Base-by-base conservation (phyloP, 2,888 invertebrate species). In the Ichneumoninae sp. region DNA sequence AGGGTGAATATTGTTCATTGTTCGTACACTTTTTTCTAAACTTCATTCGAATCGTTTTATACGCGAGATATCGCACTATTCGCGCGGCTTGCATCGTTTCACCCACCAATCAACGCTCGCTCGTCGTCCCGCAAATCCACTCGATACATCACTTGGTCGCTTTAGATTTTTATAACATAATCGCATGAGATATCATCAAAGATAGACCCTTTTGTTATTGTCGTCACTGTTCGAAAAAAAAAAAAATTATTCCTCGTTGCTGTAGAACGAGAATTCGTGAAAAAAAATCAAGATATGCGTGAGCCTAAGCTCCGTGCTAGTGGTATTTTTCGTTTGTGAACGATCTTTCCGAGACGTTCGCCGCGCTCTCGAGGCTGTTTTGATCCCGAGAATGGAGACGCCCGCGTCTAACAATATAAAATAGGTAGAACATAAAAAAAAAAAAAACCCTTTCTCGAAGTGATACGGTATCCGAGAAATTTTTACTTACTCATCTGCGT, bases 121-220 rank as follows among this genome's bases (percentile, higher is more conserved):
- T 63, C 57, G 57, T 63, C 30, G 47, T 33, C 40, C 13, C 44
- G 3, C 0, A 47, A 50, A 50, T n/a, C n/a, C 26, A 36, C 40
- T 66, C 22, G 13, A 65, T 30, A 16, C 52, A 36, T 68, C 50
- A 33, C 16, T 33, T 36, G 52, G 10, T 71, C 57, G 63, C 40
- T 71, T 44, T 75, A 71, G 68, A 69, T 40, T 83, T 70, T 73
- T 22, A 71, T 36, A 66, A 77, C 44, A 70, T 63, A 65, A 33
- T 22, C 63, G 36, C 57, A 26, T 77, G 60, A 26, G 57, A 63
- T 75, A 33, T 63, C 73, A 69, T 83, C 71, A 65, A 74, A 88
- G 89, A 89, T 89, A 87, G 91, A 90, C 91, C 91, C 90, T 90
- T 92, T 91, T 91, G 90, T 88, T 69, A 71, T 44, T 90, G 87